phyloP scores from a whole-genome alignment of 2,797 vertebrate genomes.

The Darevskia mixta region DNA sequence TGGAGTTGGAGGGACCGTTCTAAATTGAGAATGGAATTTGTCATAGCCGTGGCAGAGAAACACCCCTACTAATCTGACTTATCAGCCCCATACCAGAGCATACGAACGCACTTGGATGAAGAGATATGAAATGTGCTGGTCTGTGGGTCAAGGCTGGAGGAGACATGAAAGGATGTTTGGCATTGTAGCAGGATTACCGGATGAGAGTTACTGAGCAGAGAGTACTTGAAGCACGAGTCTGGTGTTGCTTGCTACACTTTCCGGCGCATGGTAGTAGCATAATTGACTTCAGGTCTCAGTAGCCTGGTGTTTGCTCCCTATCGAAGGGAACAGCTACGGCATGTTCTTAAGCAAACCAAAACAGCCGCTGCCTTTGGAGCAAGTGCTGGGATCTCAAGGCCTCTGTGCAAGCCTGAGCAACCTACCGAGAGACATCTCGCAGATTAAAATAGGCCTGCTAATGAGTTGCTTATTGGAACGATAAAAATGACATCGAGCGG shows the following conservation, averaged over 20 bases:
- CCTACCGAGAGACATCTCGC: background rate
- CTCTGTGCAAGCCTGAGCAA: background rate
- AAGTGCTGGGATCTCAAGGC: slow-evolving; percentile 17
- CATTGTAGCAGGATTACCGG: background rate
- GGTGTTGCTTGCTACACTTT: background rate
- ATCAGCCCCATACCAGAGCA: slow-evolving; percentile 40
- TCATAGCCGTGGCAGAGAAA: slow-evolving; percentile 41
- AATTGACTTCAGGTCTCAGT: slow-evolving; percentile 1
- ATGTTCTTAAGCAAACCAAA: background rate
- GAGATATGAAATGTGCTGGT: slow-evolving; percentile 40
- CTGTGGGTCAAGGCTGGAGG: slow-evolving; percentile 27
- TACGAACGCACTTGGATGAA: slow-evolving; percentile 42
- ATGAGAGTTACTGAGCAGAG: background rate
- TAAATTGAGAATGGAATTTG: slow-evolving; percentile 54
- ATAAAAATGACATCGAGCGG: slow-evolving; percentile 1
- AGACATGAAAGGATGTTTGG: slow-evolving; percentile 41
- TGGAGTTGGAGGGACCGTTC: slow-evolving; percentile 39
- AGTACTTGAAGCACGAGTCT: background rate
- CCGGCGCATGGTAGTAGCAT: background rate
- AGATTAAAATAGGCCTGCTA: background rate
- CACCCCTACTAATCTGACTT: slow-evolving; percentile 51
- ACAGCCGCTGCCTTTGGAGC: background rate
- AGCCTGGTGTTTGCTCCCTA: background rate
- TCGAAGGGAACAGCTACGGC: background rate
- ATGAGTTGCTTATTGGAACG: slow-evolving; percentile 3